Evolutionary conservation across 2,888 invertebrate genomes (phyloP), one percentile per base, ranked within the genome.

Genomic region (Girardia tigrina): DNA sequence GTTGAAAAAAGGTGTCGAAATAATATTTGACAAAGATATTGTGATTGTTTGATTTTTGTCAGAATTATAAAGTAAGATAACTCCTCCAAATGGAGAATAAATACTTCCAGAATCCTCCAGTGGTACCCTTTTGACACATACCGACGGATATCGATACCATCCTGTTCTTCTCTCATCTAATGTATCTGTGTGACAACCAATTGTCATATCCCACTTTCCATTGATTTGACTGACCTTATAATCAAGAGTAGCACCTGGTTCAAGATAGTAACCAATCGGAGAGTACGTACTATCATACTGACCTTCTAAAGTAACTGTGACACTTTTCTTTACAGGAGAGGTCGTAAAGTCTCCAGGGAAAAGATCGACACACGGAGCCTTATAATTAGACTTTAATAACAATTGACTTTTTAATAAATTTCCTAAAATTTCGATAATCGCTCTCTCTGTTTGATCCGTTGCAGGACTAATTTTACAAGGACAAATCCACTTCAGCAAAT

Each of bases 1-100:
- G 36, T 72, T 72, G 20, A 72, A 72, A 29, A 72, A 72, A 6
- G 73, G 73, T 6, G 73, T 42, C 8, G 28, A 6, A 29, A 72
- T 36, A 26, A 72, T 28, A 72, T 72, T 72, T 14, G 72, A 23
- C 28, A 72, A 8, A 27, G 72, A 27, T 26, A 72, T n/a, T 8
- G 4, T 72, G 4, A 72, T 27, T 8, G 8, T 28, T 16, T 12
- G 8, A 26, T 27, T 72, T 8, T 6, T n/a, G 23, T 72, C 28
- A 26, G 23, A 8, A 26, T 26, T 72, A 4, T 26, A 8, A 26
- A 72, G 28, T 28, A 26, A 72, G 28, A 72, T 28, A 14, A 26
- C 26, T 8, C 72, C 72, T 72, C 72, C 72, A 26, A 72, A 72
- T 4, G 72, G 26, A 4, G 72, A 72, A 26, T 26, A 26, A 26